These are phyloP conservation scores for Trimorus sp. DNA, from an alignment of 2,888 invertebrate species.

Conservation along the genomic window DNA sequence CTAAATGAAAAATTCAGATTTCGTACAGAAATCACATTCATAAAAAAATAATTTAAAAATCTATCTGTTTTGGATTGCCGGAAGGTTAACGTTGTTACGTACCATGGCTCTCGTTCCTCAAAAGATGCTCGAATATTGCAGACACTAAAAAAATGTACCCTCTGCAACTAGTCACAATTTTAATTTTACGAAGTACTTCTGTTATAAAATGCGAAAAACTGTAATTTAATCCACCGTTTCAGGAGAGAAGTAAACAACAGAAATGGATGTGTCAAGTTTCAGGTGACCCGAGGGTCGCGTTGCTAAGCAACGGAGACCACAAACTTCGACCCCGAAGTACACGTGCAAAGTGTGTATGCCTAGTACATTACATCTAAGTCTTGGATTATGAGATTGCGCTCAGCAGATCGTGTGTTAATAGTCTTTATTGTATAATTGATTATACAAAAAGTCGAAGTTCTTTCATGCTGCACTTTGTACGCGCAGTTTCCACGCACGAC, in stretches of 20 bases:
- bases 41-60: not conserved
- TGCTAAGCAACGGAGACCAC: conserved; percentile 36
- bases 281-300: conserved; percentile 12
- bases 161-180: conserved; percentile 20
- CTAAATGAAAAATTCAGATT: no score
- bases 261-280: conserved; percentile 20
- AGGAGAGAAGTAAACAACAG: conserved; percentile 17
- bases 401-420: conserved; percentile 6
- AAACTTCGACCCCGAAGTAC: conserved; percentile 26
- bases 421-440: conserved; percentile 14
- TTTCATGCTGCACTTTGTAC: no score
- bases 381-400: not conserved
- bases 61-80: not conserved
- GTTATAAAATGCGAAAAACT: conserved; percentile 13
- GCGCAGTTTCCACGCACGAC: no score
- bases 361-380: no score
- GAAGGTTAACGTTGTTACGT: conserved; percentile 1
- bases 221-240: conserved; percentile 28
- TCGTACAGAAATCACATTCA: no score
- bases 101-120: conserved; percentile 5
- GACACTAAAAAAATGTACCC: conserved; percentile 29
- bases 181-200: conserved; percentile 18
- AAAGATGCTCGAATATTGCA: conserved; percentile 8
- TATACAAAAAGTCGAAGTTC: no score
- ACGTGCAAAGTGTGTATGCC: conserved; percentile 4